Base-by-base conservation (phyloP, 1,140 invertebrate genomes). In the Habropoda laboriosa region DNA sequence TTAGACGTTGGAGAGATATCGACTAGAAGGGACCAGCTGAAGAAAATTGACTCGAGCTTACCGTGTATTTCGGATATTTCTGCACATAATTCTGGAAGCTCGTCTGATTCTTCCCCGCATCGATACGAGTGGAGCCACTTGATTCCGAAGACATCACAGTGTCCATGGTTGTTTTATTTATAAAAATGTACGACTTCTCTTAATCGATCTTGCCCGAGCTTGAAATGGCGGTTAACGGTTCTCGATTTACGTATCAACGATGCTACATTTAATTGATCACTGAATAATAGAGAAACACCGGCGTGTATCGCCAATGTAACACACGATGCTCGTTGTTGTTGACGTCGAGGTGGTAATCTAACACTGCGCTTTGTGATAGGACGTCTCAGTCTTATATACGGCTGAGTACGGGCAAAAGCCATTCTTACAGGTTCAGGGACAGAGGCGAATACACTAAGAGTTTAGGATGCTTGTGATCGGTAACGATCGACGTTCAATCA, bases 331-430 rank as follows among this genome's bases (percentile, higher is more conserved):
- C 70, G 63, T 75, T 79, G 63, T 75, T 79, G 86, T 85, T 83
- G 80, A 80, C 83, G 87, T 81, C 79, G 83, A 81, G 79, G 88
- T 80, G 81, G 80, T 90, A 90, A 88, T 87, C 80, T 86, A 88
- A 89, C 67, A 91, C 90, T 91, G 90, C 77, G 85, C 86, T 85
- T 86, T 87, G 85, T 81, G 88, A 89, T 90, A 90, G 86, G 86
- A 90, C 84, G 89, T 83, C 79, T 87, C 89, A 79, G 86, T 88
- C 90, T 91, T 91, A 91, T 91, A 91, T 91, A 91, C 85, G n/a
- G 87, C 87, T 88, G 74, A 38, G 86, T 85, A 86, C 83, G 79
- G 85, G 83, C 83, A 90, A 87, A 89, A 89, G 90, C 85, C 86
- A 83, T 86, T 89, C 87, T 90, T 87, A 76, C 87, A 88, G 88